Percentiles rank a stretch among this genome's conserved stretches.
Conservation (phyloP, 2,888 invertebrate genomes). For the Xestia rhomboidea region DNA sequence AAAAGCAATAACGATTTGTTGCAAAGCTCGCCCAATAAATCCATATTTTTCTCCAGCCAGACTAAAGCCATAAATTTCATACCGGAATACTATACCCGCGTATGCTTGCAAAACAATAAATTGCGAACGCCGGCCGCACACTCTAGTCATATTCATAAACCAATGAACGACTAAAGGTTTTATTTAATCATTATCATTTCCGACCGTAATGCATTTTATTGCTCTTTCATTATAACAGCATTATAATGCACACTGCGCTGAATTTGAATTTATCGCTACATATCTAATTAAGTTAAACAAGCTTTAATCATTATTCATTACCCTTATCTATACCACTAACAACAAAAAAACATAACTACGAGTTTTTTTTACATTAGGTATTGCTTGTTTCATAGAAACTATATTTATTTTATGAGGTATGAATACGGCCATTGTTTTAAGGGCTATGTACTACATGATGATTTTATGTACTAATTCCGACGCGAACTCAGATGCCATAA, state of each 20-base stretch:
- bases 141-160: slow-evolving; percentile 76
- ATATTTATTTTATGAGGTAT: neutral
- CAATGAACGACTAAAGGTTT: slow-evolving; percentile 73
- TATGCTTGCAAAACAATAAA: slow-evolving; percentile 86
- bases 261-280: slow-evolving; percentile 35
- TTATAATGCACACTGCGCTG: slow-evolving; percentile 16
- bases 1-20: slow-evolving; percentile 81
- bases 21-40: slow-evolving; percentile 80
- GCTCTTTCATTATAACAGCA: slow-evolving; percentile 38
- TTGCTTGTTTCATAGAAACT: neutral
- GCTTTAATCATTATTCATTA: slow-evolving; percentile 3
- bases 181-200: slow-evolving; percentile 71
- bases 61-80: slow-evolving; percentile 83
- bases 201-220: slow-evolving; percentile 49
- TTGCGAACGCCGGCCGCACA: slow-evolving; percentile 78
- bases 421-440: neutral
- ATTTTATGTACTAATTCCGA: neutral
- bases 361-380: neutral
- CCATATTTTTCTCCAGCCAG: slow-evolving; percentile 84
- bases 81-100: slow-evolving; percentile 79
- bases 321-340: neutral
- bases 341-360: neutral
- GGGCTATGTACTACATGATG: neutral
- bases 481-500: neutral
- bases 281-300: slow-evolving; percentile 32